phyloP scores from a whole-genome alignment of 1,140 invertebrate genomes.

The Helicoverpa armigera region DNA sequence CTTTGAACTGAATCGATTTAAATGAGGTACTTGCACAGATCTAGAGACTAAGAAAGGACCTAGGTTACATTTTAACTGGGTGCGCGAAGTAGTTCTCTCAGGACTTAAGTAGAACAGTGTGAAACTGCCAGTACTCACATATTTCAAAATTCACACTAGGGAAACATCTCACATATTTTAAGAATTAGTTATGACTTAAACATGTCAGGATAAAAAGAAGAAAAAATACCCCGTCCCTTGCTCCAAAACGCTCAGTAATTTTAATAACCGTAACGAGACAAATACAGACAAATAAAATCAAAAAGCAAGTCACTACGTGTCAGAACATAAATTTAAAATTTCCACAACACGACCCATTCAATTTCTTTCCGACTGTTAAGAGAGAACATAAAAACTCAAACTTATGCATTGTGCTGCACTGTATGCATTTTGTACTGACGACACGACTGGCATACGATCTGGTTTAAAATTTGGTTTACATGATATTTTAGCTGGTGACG shows the following conservation, averaged over 20 bases:
- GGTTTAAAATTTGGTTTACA: neutral
- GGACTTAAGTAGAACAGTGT: no score
- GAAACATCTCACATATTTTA: no score
- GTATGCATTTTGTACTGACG: slow-evolving; percentile 14
- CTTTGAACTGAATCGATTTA: no score
- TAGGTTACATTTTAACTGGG: no score
- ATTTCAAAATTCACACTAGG: no score
- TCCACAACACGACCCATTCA: slow-evolving; percentile 31
- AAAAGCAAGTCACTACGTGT: slow-evolving; percentile 36
- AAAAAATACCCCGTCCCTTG: no score
- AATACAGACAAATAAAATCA: neutral
- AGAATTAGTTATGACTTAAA: no score
- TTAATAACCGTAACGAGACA: slow-evolving; percentile 20
- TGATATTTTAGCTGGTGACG: neutral
- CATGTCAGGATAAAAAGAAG: no score
- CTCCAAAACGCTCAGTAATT: slow-evolving; percentile 9
- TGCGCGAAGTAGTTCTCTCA: no score
- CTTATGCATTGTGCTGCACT: slow-evolving; percentile 28
- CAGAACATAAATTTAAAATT: slow-evolving; percentile 41
- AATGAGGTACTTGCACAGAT: no score
- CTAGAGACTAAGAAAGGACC: no score
- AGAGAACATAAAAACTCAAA: slow-evolving; percentile 42
- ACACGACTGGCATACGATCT: slow-evolving; percentile 11
- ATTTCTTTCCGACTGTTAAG: slow-evolving; percentile 35
- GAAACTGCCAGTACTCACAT: no score